phyloP scores from a whole-genome alignment of 2,797 vertebrate genomes.

The Sebastes goodei region DNA sequence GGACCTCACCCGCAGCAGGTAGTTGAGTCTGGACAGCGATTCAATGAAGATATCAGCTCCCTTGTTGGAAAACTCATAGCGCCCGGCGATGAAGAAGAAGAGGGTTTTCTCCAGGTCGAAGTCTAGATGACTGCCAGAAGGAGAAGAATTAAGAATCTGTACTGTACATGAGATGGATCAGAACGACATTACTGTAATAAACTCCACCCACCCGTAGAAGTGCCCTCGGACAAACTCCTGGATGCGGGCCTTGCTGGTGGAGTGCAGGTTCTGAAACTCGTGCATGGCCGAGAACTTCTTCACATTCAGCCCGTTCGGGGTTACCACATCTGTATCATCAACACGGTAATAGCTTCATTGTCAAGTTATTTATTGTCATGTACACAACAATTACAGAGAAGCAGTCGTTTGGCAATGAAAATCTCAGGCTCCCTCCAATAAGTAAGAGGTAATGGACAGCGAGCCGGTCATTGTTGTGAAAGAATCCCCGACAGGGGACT shows the following conservation, averaged over 20 bases:
- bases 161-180: neutral
- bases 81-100: conserved; percentile 96
- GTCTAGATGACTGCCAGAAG: conserved; percentile 89
- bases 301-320: conserved; percentile 94
- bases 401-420: neutral
- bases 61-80: conserved; percentile 97
- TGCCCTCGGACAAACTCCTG: conserved; percentile 97
- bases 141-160: neutral
- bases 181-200: neutral
- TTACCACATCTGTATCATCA: conserved; percentile 88
- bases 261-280: conserved; percentile 97
- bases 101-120: conserved; percentile 95
- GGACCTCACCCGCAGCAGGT: conserved; percentile 88
- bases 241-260: conserved; percentile 90
- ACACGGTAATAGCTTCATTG: neutral
- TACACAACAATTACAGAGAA: neutral
- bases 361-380: neutral
- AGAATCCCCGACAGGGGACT: too few relatives aligned
- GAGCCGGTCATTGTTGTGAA: too few relatives aligned
- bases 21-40: conserved; percentile 94
- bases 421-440: too few relatives aligned
- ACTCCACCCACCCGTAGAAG: conserved; percentile 92
- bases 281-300: conserved; percentile 98
- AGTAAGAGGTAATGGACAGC: too few relatives aligned
- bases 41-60: conserved; percentile 96